Conservation (phyloP, 2,888 invertebrate species). For the Latrodectus elegans region DNA sequence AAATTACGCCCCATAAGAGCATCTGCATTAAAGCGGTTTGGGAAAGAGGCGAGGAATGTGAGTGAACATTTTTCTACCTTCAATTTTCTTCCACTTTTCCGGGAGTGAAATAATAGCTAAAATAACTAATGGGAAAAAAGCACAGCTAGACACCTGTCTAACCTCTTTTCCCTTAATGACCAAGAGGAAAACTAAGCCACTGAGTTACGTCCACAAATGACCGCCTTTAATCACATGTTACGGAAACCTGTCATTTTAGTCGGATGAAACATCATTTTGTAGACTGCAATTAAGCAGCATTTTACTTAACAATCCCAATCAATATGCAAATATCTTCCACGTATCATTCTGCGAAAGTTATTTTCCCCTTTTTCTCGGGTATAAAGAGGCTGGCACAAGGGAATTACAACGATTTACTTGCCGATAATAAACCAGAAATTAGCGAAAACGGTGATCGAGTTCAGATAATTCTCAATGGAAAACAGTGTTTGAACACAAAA, state of each 20-base stretch:
- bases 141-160: neutral
- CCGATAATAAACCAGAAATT: too few species aligned
- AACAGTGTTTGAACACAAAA: too few species aligned
- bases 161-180: slow-evolving; percentile 13
- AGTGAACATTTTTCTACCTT: too few species aligned
- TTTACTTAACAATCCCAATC: slow-evolving; percentile 17
- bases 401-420: too few species aligned
- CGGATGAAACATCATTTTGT: neutral
- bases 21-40: too few species aligned
- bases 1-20: too few species aligned
- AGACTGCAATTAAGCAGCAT: neutral
- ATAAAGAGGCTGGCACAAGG: too few species aligned
- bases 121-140: slow-evolving; percentile 13
- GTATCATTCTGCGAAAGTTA: neutral
- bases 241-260: slow-evolving; percentile 3
- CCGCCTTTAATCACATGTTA: slow-evolving; percentile 23
- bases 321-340: slow-evolving; percentile 10
- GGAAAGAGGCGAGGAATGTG: too few species aligned
- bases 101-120: neutral
- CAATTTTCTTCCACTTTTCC: neutral
- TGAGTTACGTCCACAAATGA: neutral
- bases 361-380: too few species aligned
- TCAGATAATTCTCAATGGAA: too few species aligned
- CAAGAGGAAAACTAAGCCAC: slow-evolving; percentile 1
- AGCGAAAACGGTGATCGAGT: too few species aligned